Conservation (phyloP, 2,888 invertebrate genomes). For the Hydriomena furcata region DNA sequence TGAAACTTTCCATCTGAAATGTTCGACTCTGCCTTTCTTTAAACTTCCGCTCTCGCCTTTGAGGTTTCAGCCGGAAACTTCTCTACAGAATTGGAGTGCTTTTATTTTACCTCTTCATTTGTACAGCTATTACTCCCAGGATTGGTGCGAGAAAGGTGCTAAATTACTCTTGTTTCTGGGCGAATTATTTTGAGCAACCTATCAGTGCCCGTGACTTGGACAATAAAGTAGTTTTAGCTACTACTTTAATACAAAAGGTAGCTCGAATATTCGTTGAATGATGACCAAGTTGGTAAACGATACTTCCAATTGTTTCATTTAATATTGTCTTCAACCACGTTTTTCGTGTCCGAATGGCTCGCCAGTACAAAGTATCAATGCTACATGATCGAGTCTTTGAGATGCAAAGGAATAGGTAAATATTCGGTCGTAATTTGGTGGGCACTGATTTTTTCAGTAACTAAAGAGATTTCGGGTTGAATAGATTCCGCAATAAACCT, state of each 20-base stretch:
- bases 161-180: conserved; percentile 8
- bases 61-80: conserved; percentile 70
- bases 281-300: no score
- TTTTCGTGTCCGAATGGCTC: no score
- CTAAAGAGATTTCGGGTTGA: no score
- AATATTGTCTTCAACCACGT: no score
- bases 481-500: no score
- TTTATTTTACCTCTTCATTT: conserved; percentile 51
- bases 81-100: conserved; percentile 49
- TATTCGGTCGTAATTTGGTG: no score
- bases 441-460: no score
- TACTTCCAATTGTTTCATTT: background rate
- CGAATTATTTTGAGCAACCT: conserved; percentile 2
- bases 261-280: background rate
- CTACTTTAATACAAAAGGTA: background rate
- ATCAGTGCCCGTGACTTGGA: conserved; percentile 1
- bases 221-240: background rate
- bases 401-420: no score
- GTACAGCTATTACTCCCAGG: conserved; percentile 37
- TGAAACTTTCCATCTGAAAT: conserved; percentile 67
- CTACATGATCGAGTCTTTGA: no score
- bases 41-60: conserved; percentile 67
- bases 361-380: no score
- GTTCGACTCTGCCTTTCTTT: conserved; percentile 65
- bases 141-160: conserved; percentile 8